These are phyloP conservation scores for Meta bourneti DNA, from an alignment of 2,888 invertebrate species.

Conservation along the genomic window DNA sequence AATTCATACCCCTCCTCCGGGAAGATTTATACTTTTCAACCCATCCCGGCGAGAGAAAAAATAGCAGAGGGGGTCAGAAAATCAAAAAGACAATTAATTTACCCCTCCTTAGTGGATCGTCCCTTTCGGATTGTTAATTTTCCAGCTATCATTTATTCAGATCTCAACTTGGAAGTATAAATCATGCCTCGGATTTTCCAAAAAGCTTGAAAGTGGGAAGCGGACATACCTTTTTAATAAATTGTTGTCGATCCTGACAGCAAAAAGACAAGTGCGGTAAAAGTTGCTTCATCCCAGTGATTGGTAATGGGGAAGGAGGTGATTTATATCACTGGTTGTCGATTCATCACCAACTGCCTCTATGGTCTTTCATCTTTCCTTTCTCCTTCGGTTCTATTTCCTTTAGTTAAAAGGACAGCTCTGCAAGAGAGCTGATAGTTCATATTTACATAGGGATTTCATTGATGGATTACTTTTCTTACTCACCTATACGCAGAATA, in stretches of 20 bases:
- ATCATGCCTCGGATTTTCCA: conserved; percentile 51
- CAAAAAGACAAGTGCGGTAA: conserved; percentile 73
- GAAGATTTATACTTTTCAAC: conserved; percentile 1
- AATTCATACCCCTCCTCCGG: not conserved
- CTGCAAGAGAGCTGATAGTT: not conserved
- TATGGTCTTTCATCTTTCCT: not conserved
- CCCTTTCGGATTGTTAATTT: conserved; percentile 64
- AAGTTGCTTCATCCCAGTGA: conserved; percentile 69
- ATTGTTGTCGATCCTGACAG: conserved; percentile 69
- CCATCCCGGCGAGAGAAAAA: conserved; percentile 15
- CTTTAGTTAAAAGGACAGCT: not conserved
- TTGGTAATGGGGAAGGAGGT: conserved; percentile 57
- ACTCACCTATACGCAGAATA: no score
- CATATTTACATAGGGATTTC: not conserved
- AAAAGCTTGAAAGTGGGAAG: conserved; percentile 63
- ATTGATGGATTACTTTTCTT: not conserved
- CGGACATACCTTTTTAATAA: conserved; percentile 73
- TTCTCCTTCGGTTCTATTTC: not conserved
- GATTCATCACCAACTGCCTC: conserved; percentile 52
- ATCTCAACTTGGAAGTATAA: conserved; percentile 56
- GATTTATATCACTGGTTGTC: conserved; percentile 58
- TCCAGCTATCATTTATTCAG: conserved; percentile 68
- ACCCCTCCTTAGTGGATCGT: conserved; percentile 53
- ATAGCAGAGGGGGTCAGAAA: conserved; percentile 28
- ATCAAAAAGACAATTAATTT: conserved; percentile 66